These are phyloP conservation scores for Thymelicus sylvestris DNA, from an alignment of 2,888 invertebrate species.

Conservation along the genomic window DNA sequence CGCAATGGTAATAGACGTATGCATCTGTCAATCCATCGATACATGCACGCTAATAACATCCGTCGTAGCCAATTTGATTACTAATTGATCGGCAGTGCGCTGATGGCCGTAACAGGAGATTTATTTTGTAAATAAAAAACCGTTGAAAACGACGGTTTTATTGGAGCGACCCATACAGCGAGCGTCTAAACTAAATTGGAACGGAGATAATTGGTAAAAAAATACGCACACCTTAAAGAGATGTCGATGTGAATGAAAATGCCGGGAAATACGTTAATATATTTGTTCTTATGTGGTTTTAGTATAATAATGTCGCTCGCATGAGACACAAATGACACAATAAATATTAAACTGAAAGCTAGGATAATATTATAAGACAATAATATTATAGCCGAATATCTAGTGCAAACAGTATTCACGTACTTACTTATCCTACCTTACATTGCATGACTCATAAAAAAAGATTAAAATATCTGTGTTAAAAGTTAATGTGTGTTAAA, in stretches of 20 bases:
- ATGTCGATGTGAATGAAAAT: slow-evolving; percentile 13
- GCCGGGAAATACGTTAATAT: not conserved
- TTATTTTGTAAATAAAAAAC: slow-evolving; percentile 38
- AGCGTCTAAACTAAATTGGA: slow-evolving; percentile 28
- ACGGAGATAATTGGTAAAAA: slow-evolving; percentile 21
- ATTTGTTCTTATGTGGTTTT: not conserved
- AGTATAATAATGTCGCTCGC: no score
- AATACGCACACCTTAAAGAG: slow-evolving; percentile 3
- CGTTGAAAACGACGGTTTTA: slow-evolving; percentile 19
- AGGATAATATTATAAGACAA: no score
- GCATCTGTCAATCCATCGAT: slow-evolving; percentile 67
- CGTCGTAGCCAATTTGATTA: slow-evolving; percentile 56
- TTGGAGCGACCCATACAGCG: slow-evolving; percentile 23
- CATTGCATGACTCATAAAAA: no score
- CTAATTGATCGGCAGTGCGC: slow-evolving; percentile 55
- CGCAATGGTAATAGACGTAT: slow-evolving; percentile 62
- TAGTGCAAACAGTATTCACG: no score
- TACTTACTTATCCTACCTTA: no score
- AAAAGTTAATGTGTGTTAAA: not conserved
- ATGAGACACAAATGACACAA: no score
- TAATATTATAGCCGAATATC: no score
- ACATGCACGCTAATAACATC: slow-evolving; percentile 55
- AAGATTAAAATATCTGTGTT: not conserved
- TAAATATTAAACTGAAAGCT: no score
- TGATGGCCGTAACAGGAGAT: slow-evolving; percentile 37